phyloP scores from a whole-genome alignment of 2,113 vertebrate species.

The Callospermophilus lateralis region DNA sequence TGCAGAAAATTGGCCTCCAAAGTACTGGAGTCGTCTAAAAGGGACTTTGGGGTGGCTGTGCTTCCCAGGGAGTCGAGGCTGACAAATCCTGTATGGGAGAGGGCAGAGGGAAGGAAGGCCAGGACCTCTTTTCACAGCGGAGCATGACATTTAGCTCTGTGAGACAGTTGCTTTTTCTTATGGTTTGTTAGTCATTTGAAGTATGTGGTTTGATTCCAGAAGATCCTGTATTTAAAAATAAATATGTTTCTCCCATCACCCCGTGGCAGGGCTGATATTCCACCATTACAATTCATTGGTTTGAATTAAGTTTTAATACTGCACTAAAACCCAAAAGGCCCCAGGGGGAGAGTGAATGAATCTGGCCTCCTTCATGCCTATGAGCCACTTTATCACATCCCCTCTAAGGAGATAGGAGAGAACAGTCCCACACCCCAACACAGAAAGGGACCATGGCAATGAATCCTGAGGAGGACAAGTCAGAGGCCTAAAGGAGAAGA shows the following conservation, averaged over 20 bases:
- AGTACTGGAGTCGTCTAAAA: background rate
- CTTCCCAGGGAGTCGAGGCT: background rate
- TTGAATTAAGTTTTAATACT: conserved; percentile 66
- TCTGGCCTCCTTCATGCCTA: background rate
- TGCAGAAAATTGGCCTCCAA: background rate
- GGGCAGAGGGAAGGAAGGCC: conserved; percentile 13
- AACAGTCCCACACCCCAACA: background rate
- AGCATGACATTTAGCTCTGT: conserved; percentile 8
- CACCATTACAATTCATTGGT: conserved; percentile 18
- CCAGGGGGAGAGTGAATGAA: background rate
- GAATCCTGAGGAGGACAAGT: too few species aligned
- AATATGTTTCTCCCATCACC: background rate
- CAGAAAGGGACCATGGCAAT: background rate
- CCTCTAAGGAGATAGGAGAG: background rate
- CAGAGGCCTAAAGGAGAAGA: background rate
- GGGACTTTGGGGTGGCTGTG: background rate
- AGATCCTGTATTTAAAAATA: conserved; percentile 23
- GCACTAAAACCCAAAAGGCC: conserved; percentile 34
- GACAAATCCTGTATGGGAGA: background rate
- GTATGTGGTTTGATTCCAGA: conserved; percentile 20
- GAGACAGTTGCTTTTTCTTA: conserved; percentile 3
- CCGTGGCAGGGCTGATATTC: background rate
- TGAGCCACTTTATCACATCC: background rate
- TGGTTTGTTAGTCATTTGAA: conserved; percentile 30
- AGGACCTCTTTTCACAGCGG: background rate